Percentiles rank a stretch among this genome's conserved stretches.
These are phyloP conservation scores for Mustela nigripes DNA, from an alignment of 2,113 vertebrate species.

Conservation along the genomic window DNA sequence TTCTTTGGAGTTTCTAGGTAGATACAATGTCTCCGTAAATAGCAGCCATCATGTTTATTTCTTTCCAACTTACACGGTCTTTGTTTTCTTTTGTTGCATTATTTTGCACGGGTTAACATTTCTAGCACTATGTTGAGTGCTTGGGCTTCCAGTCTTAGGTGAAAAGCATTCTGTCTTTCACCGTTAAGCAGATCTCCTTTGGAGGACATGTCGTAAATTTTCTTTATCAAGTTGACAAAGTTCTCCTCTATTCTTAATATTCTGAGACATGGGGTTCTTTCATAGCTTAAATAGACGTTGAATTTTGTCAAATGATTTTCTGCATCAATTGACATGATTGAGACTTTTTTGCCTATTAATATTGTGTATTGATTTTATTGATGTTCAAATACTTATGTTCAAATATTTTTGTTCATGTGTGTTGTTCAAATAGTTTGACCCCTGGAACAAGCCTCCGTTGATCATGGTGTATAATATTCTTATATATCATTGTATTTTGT, in stretches of 20 bases:
- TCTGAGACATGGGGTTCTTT: background rate
- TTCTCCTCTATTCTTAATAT: too few species aligned
- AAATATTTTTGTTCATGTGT: background rate
- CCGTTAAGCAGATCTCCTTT: fast-evolving
- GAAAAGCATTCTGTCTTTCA: fast-evolving
- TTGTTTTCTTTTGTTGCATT: background rate
- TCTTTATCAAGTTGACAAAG: background rate
- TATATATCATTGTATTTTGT: background rate
- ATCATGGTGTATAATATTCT: fast-evolving
- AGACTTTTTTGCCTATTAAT: too few species aligned
- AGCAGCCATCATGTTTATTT: background rate
- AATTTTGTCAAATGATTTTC: background rate
- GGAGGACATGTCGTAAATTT: background rate
- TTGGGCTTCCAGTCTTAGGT: background rate
- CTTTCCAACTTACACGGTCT: background rate
- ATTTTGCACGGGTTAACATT: too few species aligned
- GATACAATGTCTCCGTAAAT: background rate
- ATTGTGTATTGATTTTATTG: fast-evolving
- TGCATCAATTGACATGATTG: background rate
- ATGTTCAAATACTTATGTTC: background rate
- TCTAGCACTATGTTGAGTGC: background rate
- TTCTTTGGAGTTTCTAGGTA: background rate
- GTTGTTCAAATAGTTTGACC: background rate
- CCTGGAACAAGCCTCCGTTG: background rate
- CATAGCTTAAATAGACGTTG: background rate